Base-by-base conservation (phyloP, 2,113 vertebrate species). In the Strix aluco region DNA sequence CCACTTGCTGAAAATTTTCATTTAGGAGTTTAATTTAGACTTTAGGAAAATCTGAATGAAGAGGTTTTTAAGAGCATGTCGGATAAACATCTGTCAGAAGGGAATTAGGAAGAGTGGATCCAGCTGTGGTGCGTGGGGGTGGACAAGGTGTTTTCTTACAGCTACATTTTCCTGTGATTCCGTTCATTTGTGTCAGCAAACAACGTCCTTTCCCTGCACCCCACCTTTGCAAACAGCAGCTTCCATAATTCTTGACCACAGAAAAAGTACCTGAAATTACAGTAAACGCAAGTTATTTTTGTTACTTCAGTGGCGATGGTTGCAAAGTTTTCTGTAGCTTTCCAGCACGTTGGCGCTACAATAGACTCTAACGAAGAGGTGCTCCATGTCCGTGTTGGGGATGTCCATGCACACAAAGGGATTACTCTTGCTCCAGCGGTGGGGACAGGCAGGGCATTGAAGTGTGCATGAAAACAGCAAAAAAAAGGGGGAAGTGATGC, bases 271-370 rank as follows among this genome's bases (percentile, higher is more conserved):
- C 81, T 21, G 38, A 2, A 46, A 12, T 20, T 8, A 23, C 57
- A 44, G 21, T 3, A 18, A 73, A 17, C 44, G 19, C 17, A 1
- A 13, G 47, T 20, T 55, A 25, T 14, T 61, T 70, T 23, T n/a
- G 55, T 22, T 5, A 1, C 40, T 34, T 16, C 5, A 2, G 32
- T 11, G 51, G 17, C 52, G 16, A 2, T 9, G 25, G 5, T 2
- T 13, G 27, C 4, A 2, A 30, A 9, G 26, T 6, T 72, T 18
- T 11, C 61, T 32, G 10, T 16, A 21, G 58, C 42, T 38, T 23
- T 44, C 11, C 62, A 6, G 42, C 2, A 0, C 0, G 12, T 47
- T 27, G 52, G 25, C 18, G 30, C 36, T 54, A 3, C 2, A 2
- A 3, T 2, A 4, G 27, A 8, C 62, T 32, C 23, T 25, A 4